Evolutionary conservation across 2,113 vertebrate species (phyloP), one percentile per base, ranked within the genome.

Genomic region (Oreochromis tanganicae): DNA sequence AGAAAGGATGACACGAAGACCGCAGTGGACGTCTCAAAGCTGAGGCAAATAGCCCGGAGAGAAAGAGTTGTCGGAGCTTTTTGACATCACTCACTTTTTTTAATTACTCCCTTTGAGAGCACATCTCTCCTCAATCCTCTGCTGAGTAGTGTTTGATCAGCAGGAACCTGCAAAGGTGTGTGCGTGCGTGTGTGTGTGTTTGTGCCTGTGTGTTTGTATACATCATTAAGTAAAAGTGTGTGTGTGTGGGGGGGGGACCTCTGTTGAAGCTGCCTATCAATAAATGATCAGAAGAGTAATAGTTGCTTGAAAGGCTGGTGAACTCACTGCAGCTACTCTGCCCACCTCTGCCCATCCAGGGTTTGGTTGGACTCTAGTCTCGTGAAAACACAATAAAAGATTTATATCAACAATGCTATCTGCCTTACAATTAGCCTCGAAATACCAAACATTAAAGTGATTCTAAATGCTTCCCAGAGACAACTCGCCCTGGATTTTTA

Each of bases 61-160:
- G 85, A 87, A 13, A 55, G 81, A 86, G 81, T 81, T n/a, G 2
- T 55, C 66, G 13, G 34, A 38, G 80, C 59, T 85, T 88, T 87
- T 85, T 91, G 55, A 88, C 87, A 86, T 83, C 87, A 5, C 82
- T 90, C 85, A 78, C 75, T 68, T 85, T 90, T 66, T 92, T 93
- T 93, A 93, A 94, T 95, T 93, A 91, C 82, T 87, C 83, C 90
- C 88, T 79, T 68, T 61, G 88, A 90, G 91, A 91, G 66, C 82
- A 12, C 85, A 81, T 81, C 91, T 73, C 85, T 85, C 55, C 24
- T 89, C 59, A 46, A 50, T 57, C 80, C 81, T 90, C 92, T 32
- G 16, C 61, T 84, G 80, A 81, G 75, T 85, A 84, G 73, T 87
- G 88, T 89, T 91, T 84, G 88, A 94, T 90, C 85, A 88, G 52